Base-by-base conservation (phyloP, 2,113 vertebrate species). In the Myocastor coypus region DNA sequence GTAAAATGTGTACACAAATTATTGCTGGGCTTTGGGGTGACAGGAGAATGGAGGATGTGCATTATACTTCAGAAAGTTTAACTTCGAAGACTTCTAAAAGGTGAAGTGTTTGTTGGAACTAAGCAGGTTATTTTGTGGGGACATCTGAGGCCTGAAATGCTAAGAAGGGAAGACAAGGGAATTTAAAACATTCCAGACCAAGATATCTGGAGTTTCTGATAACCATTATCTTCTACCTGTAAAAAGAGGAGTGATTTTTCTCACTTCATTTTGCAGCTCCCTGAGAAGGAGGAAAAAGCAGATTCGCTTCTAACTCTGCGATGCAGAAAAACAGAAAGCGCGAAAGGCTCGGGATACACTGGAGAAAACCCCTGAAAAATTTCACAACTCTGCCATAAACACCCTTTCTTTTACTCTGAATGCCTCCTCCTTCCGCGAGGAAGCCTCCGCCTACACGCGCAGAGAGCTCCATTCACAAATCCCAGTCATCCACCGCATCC, bases 381-480 rank as follows among this genome's bases (percentile, higher is more conserved):
- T 92, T 77, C 93, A 93, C 46, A 30, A 97, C 89, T 71, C 95
- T 95, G 83, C 91, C 93, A 82, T 63, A 94, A 94, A 5, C 84
- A 97, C 91, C 92, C 95, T 97, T 92, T 97, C 97, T 98, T 92
- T 96, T 95, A 94, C 97, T 95, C 97, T 83, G 83, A 55, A 93
- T 89, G 59, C 93, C 78, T 11, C 85, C 95, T 94, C 94, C 10
- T 20, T 32, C 4, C 92, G 98, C 97, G 92, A 78, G 86, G 91
- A 89, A 95, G 96, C 57, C 94, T 90, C 83, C 42, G 32, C 94
- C 94, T 96, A 91, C 97, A 66, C n/a, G 75, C 92, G 80, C 92
- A 50, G 59, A 92, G 95, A 34, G 89, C 96, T 52, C 86, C 97
- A 94, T 96, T 95, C 28, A 98, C 96, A 98, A 97, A 98, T 89